phyloP scores from a whole-genome alignment of 2,888 invertebrate genomes.

The Polia nebulosa region DNA sequence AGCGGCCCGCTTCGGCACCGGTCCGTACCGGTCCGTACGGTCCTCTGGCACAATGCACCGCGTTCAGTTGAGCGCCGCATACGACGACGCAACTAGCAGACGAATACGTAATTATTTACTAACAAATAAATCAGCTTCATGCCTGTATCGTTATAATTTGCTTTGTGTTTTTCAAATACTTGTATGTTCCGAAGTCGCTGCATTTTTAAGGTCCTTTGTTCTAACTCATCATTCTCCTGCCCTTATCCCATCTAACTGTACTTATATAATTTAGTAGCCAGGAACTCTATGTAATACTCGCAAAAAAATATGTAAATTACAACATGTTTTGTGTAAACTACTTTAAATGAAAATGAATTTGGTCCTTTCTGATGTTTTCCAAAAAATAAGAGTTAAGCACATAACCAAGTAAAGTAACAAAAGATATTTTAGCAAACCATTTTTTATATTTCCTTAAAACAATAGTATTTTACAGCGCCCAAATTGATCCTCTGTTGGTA shows the following conservation, averaged over 20 bases:
- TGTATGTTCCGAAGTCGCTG: neutral
- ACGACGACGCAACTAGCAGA: slow-evolving; percentile 46
- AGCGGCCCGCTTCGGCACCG: neutral
- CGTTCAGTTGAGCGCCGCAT: slow-evolving; percentile 60
- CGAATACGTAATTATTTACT: slow-evolving; percentile 55
- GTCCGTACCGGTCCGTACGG: slow-evolving; percentile 2
- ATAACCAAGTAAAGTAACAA: neutral
- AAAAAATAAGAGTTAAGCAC: neutral
- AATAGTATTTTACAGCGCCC: slow-evolving; percentile 45
- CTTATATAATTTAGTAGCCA: neutral
- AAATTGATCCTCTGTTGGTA: slow-evolving; percentile 53
- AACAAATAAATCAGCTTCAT: slow-evolving; percentile 41
- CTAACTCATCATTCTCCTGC: no score
- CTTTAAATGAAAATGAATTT: neutral
- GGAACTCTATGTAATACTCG: neutral
- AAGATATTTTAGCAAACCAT: neutral
- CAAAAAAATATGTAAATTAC: neutral
- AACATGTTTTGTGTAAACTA: neutral
- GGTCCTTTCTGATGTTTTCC: neutral
- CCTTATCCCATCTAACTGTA: no score
- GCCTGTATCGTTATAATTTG: slow-evolving; percentile 21
- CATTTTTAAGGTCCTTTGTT: slow-evolving; percentile 4
- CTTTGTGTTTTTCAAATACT: slow-evolving; percentile 13
- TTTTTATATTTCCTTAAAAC: slow-evolving; percentile 37
- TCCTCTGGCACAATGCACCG: slow-evolving; percentile 48